Evolutionary conservation across 2,888 invertebrate species (phyloP).

Genomic region (Phengaris alcon): DNA sequence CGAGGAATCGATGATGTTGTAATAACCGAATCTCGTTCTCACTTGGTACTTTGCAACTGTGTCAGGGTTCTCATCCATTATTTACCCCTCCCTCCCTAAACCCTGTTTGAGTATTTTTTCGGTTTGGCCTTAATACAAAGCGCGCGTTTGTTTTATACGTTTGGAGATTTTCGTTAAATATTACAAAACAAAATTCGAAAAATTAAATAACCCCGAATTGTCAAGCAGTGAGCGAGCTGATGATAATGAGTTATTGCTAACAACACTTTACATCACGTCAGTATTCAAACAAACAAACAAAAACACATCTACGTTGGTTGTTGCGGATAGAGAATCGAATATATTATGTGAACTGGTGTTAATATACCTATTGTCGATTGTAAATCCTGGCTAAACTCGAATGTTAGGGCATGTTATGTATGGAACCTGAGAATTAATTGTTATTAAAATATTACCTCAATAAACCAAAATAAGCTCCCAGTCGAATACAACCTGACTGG

Average conservation of each 20-base stretch:
- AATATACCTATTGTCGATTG: no score
- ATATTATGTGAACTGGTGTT: no score
- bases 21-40: constrained; percentile 70
- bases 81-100: constrained; percentile 58
- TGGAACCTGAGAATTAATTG: not conserved
- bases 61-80: constrained; percentile 73
- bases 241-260: no score
- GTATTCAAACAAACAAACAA: no score
- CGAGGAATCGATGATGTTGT: constrained; percentile 71
- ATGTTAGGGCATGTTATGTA: not conserved
- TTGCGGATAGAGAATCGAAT: no score
- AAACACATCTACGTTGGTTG: no score
- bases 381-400: no score
- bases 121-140: constrained; percentile 45
- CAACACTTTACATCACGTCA: no score
- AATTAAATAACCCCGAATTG: not conserved
- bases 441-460: not conserved
- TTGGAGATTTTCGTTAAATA: not conserved
- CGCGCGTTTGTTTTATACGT: not conserved
- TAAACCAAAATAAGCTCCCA: not conserved
- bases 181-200: not conserved
- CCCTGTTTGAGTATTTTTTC: constrained; percentile 48
- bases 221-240: no score
- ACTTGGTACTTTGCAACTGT: constrained; percentile 73
- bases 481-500: not conserved